Base-by-base conservation (phyloP, 1,140 invertebrate species). In the Drosophila repletoides region DNA sequence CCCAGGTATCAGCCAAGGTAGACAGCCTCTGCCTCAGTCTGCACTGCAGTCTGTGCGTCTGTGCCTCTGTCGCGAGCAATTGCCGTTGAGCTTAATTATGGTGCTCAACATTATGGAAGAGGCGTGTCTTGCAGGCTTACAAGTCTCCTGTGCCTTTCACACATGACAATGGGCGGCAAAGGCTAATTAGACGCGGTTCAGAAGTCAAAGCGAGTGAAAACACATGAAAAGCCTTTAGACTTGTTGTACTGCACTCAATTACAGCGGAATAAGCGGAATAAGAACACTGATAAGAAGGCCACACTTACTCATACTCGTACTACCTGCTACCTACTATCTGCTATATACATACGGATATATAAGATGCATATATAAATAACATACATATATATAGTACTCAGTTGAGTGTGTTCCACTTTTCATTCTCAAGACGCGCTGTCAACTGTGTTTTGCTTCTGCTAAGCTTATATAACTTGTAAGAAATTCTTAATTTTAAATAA, bases 101-200 rank as follows among this genome's bases (percentile, higher is more conserved):
- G 7, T 52, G 46, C 58, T 67, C 40, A 10, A 33, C 63, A 43
- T 7, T 14, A 34, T 40, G 36, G 34, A 26, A 29, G 31, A 17
- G 14, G 28, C 14, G 21, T 41, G 15, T 51, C 43, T 33, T 24
- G 24, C 15, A 9, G 26, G n/a, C 15, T 2, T 22, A 31, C 7
- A 29, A 10, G 49, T 33, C 51, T 36, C 34, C 10, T 22, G 10
- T 10, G 36, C 43, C 59, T 43, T 52, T 48, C 55, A 60, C 33
- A 52, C 28, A 38, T 56, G 36, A 64, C 65, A 68, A 68, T 68
- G 65, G 24, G 26, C 33, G 49, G 79, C 63, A 55, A 59, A 56
- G 79, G 73, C 77, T 84, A 81, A 81, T 81, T 81, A 81, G 77
- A 43, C 79, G 43, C 64, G 73, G 52, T 58, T 73, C 72, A 72